phyloP scores from a whole-genome alignment of 2,888 invertebrate species.

The Cryptocheilus praepositus region DNA sequence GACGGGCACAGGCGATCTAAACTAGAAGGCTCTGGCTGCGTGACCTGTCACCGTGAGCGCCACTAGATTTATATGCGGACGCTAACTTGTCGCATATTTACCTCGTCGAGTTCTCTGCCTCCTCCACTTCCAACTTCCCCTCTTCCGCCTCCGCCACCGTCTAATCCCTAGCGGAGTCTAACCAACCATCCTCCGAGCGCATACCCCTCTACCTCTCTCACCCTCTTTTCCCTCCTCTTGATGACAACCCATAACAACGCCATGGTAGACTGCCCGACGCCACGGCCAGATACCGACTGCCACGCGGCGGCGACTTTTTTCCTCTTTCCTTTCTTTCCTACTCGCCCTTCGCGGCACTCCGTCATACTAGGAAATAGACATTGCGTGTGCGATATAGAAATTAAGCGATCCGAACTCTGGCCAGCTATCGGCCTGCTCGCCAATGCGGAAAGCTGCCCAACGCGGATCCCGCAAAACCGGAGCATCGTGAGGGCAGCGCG shows the following conservation, averaged over 20 bases:
- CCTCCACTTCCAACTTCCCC: conserved; percentile 13
- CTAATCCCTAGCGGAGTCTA: conserved; percentile 27
- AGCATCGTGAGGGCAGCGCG: too few relatives aligned
- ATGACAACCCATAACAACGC: conserved; percentile 62
- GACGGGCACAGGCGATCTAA: conserved; percentile 53
- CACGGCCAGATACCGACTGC: conserved; percentile 55
- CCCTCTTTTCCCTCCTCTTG: conserved; percentile 35
- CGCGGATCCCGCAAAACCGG: too few relatives aligned
- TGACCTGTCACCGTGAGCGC: conserved; percentile 74
- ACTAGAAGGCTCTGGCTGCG: conserved; percentile 65
- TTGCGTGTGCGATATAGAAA: conserved; percentile 29
- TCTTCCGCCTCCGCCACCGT: conserved; percentile 24
- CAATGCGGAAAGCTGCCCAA: too few relatives aligned
- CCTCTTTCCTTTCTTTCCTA: conserved; percentile 24
- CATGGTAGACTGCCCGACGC: conserved; percentile 59
- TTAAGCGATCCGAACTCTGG: too few relatives aligned
- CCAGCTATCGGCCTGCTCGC: too few relatives aligned
- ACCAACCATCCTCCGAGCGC: conserved; percentile 9
- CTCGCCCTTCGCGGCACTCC: conserved; percentile 20
- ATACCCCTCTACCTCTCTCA: conserved; percentile 16
- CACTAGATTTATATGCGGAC: conserved; percentile 73
- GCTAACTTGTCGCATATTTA: conserved; percentile 75
- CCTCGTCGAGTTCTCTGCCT: conserved; percentile 47
- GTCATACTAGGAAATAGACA: conserved; percentile 34
- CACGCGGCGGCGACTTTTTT: conserved; percentile 29